phyloP scores from a whole-genome alignment of 2,113 vertebrate species.

The Osmerus mordax region DNA sequence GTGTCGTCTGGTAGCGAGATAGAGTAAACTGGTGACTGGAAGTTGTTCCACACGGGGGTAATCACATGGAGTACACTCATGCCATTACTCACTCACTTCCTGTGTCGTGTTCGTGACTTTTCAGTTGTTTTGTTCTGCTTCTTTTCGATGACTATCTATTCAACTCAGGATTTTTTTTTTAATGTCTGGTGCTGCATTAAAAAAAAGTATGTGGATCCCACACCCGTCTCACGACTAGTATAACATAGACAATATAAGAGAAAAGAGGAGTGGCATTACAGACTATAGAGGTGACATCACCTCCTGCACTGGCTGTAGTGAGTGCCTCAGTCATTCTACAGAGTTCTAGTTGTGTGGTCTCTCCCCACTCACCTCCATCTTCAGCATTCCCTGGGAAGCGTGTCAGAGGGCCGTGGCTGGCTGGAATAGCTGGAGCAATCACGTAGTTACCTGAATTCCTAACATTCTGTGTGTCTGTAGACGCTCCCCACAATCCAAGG shows the following conservation, averaged over 20 bases:
- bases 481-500: conserved; percentile 38
- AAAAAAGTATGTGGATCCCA: too few relatives aligned
- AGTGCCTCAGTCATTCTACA: not conserved
- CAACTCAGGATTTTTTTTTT: not conserved
- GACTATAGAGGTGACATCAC: not conserved
- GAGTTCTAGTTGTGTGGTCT: conserved; percentile 29
- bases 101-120: too few relatives aligned
- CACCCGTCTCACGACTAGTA: too few relatives aligned
- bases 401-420: conserved; percentile 40
- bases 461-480: conserved; percentile 59
- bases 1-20: too few relatives aligned
- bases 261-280: too few relatives aligned
- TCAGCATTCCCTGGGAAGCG: conserved; percentile 36
- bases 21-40: too few relatives aligned
- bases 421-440: conserved; percentile 58
- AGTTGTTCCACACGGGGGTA: too few relatives aligned
- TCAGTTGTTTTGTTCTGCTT: conserved; percentile 33
- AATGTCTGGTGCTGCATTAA: not conserved
- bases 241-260: not conserved
- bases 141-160: conserved; percentile 14
- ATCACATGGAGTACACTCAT: too few relatives aligned
- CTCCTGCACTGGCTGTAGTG: not conserved
- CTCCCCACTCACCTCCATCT: conserved; percentile 28
- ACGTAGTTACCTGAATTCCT: conserved; percentile 62
- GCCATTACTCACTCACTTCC: too few relatives aligned